Base-by-base conservation (phyloP, 2,888 invertebrate species). In the Idaea biselata region DNA sequence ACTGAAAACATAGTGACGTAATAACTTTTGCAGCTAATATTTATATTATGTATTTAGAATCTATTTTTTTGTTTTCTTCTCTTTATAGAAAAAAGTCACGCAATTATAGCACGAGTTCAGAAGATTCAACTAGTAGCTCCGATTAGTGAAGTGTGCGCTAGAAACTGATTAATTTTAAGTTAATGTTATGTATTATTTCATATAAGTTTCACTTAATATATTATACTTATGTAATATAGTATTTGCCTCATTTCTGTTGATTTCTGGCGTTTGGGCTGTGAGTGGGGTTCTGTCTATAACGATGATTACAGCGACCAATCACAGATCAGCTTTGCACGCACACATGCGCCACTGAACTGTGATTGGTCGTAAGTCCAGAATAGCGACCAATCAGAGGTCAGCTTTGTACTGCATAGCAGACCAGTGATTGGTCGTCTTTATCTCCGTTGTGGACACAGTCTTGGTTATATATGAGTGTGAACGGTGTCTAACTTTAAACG, bases 1-100 rank as follows among this genome's bases (percentile, higher is more conserved):
- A 18, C 11, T 18, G 18, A 18, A 18, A 56, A 56, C 18, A 56
- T 55, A 44, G 44, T 56, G 18, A 56, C 56, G 17, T 56, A 44
- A 44, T 44, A 8, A 14, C 3, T 44, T 6, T 44, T 77, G 77
- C 80, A 78, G 68, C 81, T 74, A 73, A 57, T 65, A 68, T 70
- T 62, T 67, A 44, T 70, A 69, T 17, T 71, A 73, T 74, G 73
- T 79, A 76, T 75, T 70, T 69, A 68, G 74, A 72, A 77, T 81
- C 76, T 79, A 75, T 83, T 76, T 80, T 79, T 79, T 81, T 74
- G 70, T 82, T 81, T 81, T 82, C 79, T 82, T 84, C 5, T 82
- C 84, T 89, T 93, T 93, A 88, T 93, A 94, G 94, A 91, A 89
- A 88, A 89, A 90, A 88, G 77, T 84, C 88, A 77, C 88, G 91